Evolutionary conservation across 2,888 invertebrate species (phyloP), one percentile per base, ranked within the genome.

Genomic region (Pollenia angustigena): DNA sequence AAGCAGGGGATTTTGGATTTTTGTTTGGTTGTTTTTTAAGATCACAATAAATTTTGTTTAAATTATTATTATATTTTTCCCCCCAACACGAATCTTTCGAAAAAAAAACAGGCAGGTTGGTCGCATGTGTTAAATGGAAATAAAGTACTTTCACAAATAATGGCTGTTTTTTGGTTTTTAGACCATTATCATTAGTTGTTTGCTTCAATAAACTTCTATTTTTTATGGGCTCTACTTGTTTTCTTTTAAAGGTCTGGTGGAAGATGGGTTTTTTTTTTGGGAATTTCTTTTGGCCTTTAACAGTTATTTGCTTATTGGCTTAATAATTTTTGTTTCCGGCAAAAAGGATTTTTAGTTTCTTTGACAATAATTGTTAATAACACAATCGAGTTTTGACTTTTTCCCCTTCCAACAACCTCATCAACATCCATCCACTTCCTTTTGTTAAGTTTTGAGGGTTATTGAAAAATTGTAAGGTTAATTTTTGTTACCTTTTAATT

Each of bases 21-120:
- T 64, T 52, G 71, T 72, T 78, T 40, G 42, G n/a, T 74, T 64
- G 12, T 85, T 71, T 76, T 72, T 87, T 81, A 84, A 84, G 87
- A 76, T 81, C 81, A 56, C 81, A 81, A 84, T 87, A 87, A 87
- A 87, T 87, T 87, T 81, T 68, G 48, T 84, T 87, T 81, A 87
- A 87, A 87, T 87, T 84, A 84, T 87, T 81, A 18, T 71, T 66
- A 42, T 40, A 52, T 32, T 81, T 75, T 42, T 14, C 18, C 50
- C 44, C 46, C 46, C 23, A 12, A n/a, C 9, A n/a, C 12, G 11
- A 18, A 32, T 23, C 11, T 44, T n/a, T 40, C 16, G 14, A 46
- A 40, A n/a, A 32, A 40, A n/a, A n/a, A 54, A 42, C 50, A 56
- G 32, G 46, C 54, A 79, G 71, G 71, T 81, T 75, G 64, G 80